Evolutionary conservation across 2,888 invertebrate genomes (phyloP).

Genomic region (Yponomeuta cagnagella): DNA sequence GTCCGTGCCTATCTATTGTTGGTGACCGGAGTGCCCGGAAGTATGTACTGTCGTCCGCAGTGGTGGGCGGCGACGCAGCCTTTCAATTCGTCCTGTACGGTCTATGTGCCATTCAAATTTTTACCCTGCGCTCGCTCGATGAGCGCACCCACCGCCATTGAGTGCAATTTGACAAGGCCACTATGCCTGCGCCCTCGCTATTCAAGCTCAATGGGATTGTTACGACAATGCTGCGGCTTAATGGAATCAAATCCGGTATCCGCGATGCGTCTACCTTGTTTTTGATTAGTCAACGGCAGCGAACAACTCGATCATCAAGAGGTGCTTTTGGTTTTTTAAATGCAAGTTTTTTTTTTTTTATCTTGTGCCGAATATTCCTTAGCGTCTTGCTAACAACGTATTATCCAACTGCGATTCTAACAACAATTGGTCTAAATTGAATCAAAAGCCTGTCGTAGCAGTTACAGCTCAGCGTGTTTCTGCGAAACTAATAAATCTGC

Average conservation of each 20-base stretch:
- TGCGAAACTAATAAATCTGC: conserved; percentile 68
- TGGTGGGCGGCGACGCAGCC: conserved; percentile 41
- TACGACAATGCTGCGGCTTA: conserved; percentile 65
- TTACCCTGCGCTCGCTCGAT: conserved; percentile 63
- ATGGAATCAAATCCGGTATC: conserved; percentile 55
- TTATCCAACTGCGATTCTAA: not conserved
- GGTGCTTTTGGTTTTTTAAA: too few relatives aligned
- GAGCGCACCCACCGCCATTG: conserved; percentile 69
- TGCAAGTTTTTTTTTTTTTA: too few relatives aligned
- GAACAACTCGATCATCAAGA: not conserved
- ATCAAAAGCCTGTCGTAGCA: not conserved
- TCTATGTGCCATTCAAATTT: conserved; percentile 70
- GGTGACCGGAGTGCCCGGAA: conserved; percentile 58
- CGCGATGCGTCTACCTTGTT: conserved; percentile 24
- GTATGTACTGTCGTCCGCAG: conserved; percentile 33
- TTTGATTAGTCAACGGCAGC: conserved; percentile 3
- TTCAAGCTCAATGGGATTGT: conserved; percentile 62
- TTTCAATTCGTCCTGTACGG: conserved; percentile 43
- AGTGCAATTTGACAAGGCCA: conserved; percentile 72
- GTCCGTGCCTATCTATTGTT: conserved; percentile 57
- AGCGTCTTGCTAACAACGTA: not conserved
- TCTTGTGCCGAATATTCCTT: not conserved
- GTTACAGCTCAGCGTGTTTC: conserved; percentile 44
- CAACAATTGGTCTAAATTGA: not conserved
- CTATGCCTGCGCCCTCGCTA: conserved; percentile 46